Base-by-base conservation (phyloP, 2,888 invertebrate genomes). In the Theodoxus fluviatilis region DNA sequence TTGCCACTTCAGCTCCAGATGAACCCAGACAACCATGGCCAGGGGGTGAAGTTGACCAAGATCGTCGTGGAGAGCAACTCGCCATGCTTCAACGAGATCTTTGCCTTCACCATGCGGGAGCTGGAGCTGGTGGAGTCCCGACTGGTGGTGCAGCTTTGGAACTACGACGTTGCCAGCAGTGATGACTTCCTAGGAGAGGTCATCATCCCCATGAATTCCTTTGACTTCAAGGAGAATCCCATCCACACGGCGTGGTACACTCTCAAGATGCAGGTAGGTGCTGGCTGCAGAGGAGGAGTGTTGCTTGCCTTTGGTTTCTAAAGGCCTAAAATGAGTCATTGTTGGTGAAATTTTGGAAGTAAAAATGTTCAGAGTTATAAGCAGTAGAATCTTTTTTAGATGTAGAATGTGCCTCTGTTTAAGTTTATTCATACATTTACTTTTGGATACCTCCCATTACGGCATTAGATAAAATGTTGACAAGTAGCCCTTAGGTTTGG, bases 171-270 rank as follows among this genome's bases (percentile, higher is more conserved):
- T 1, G 75, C 81, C 25, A 79, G 76, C 3, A 73, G 72, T 31
- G 84, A 84, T 76, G 84, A 85, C 70, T 78, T 84, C 47, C 76
- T 83, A 4, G 85, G 85, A 3, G 84, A 85, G 71, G 76, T 76
- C 2, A 76, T 83, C 35, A 75, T 85, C 33, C 71, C 78, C 22
- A 71, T 83, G 63, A 76, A 74, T 22, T 68, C 76, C 7, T 77
- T 83, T 63, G 79, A 81, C 67, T 82, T 83, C 68, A 68, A 75
- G 43, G 73, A 74, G n/a, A 73, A 78, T 6, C 78, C 81, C 9
- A 73, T 79, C 9, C 76, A 79, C 57, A 83, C 83, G 15, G 83
- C 80, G 1, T 83, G 83, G 82, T 84, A 81, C 71, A 71, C 76
- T 3, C 78, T 85, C 18, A 76, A 78, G n/a, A 79, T 78, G 75